Evolutionary conservation across 2,888 invertebrate species (phyloP).

Genomic region (Chalcis sispes): DNA sequence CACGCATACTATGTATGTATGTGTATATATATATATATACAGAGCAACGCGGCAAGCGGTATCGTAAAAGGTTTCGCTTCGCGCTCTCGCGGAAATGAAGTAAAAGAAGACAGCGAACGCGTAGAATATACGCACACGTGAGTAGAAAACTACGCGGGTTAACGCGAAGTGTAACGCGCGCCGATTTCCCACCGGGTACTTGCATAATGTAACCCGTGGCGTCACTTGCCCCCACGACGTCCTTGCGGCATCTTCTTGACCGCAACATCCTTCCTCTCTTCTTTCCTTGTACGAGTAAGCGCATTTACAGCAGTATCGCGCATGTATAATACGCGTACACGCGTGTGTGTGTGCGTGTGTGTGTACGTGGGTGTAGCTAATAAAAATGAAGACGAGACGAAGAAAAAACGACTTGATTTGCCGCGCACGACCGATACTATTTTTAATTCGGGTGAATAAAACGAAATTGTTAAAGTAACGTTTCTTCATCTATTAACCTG

Average conservation of each 20-base stretch:
- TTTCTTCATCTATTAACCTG: too few species aligned
- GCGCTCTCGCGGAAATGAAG: slow-evolving; percentile 17
- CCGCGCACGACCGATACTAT: too few species aligned
- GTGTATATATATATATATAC: background rate
- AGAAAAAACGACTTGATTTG: too few species aligned
- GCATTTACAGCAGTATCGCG: background rate
- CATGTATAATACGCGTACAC: too few species aligned
- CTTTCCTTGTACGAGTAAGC: slow-evolving; percentile 9
- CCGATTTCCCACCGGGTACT: slow-evolving; percentile 67
- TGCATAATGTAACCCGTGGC: slow-evolving; percentile 66
- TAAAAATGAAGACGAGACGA: too few species aligned
- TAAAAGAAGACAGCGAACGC: background rate
- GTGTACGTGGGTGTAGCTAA: background rate
- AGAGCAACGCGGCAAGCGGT: background rate
- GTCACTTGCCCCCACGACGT: slow-evolving; percentile 64
- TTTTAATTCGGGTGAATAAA: too few species aligned
- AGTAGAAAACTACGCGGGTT: slow-evolving; percentile 40
- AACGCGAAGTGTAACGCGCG: slow-evolving; percentile 55
- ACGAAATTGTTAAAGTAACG: too few species aligned
- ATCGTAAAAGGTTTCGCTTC: slow-evolving; percentile 35
- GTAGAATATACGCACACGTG: background rate
- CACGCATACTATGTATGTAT: too few species aligned
- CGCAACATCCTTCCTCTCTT: slow-evolving; percentile 73
- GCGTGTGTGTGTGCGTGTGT: background rate
- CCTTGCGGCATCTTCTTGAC: slow-evolving; percentile 66